Conservation (phyloP, 2,797 vertebrate species). For the Myotis daubentonii region DNA sequence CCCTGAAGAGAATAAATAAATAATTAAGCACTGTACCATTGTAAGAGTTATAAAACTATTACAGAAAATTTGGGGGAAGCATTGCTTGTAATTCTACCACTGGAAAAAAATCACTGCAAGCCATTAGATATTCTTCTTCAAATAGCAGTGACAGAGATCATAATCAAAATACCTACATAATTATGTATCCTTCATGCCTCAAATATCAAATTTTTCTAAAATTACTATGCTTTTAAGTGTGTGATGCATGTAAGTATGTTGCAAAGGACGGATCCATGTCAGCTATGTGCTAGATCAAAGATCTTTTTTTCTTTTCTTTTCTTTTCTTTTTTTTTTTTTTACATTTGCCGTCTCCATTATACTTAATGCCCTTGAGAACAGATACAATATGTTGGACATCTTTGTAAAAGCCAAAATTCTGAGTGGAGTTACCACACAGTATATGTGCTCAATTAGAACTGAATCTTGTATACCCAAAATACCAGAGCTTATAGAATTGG, state of each 20-base stretch:
- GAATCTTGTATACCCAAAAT: not conserved
- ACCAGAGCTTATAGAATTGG: not conserved
- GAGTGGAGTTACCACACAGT: not conserved
- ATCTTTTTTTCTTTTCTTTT: not conserved
- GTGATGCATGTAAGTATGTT: not conserved
- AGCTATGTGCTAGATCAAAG: not conserved
- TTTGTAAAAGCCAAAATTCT: constrained; percentile 2
- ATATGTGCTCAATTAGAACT: not conserved
- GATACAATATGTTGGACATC: not conserved
- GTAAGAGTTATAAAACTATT: not conserved
- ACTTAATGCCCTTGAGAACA: not conserved
- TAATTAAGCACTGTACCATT: not conserved
- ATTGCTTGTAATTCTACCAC: not conserved
- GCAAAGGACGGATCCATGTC: not conserved
- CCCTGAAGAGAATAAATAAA: not conserved
- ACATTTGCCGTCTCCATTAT: not conserved
- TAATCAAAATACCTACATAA: not conserved
- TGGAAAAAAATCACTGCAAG: not conserved
- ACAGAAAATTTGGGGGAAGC: not conserved
- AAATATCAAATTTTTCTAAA: not conserved
- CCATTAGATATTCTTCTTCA: not conserved
- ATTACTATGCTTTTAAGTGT: not conserved
- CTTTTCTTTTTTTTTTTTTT: not conserved
- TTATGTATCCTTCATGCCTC: not conserved
- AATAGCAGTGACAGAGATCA: not conserved